Percentiles rank a stretch among this genome's conserved stretches.
These are phyloP conservation scores for Mayetiola destructor DNA, from an alignment of 2,888 invertebrate genomes.

Conservation along the genomic window DNA sequence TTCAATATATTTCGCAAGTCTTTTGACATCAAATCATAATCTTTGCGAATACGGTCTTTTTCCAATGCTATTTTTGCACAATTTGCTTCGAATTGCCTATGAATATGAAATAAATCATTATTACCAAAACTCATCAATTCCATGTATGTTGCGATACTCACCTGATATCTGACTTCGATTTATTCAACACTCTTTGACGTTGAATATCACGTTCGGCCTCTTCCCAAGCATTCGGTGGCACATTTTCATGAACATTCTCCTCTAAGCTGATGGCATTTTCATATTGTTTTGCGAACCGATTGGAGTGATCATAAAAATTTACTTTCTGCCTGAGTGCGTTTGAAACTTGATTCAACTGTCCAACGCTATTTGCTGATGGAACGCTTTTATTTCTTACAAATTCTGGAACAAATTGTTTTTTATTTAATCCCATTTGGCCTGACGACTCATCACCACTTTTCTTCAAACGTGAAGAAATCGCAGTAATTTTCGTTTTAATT, in stretches of 20 bases:
- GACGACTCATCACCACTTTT: not conserved
- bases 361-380: not conserved
- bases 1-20: constrained; percentile 36
- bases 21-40: constrained; percentile 37
- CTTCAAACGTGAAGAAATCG: not conserved
- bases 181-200: constrained; percentile 18
- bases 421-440: not conserved
- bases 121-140: not conserved
- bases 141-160: not conserved
- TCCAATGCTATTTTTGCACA: constrained; percentile 39
- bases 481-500: not conserved
- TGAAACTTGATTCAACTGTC: not conserved
- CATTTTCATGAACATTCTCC: constrained; percentile 25
- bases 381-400: not conserved
- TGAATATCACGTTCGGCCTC: not conserved
- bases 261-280: constrained; percentile 25
- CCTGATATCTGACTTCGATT: constrained; percentile 23
- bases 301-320: constrained; percentile 38
- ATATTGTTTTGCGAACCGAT: constrained; percentile 34
- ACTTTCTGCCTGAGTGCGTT: constrained; percentile 26
- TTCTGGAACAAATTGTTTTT: constrained; percentile 5
- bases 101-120: constrained; percentile 1
- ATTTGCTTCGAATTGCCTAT: constrained; percentile 26
- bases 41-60: constrained; percentile 37
- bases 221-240: constrained; percentile 15